Evolutionary conservation across 30 jellyfish, hydroid and myxozoan genomes (phyloP).

Genomic region (Chrysaora quinquecirrha): DNA sequence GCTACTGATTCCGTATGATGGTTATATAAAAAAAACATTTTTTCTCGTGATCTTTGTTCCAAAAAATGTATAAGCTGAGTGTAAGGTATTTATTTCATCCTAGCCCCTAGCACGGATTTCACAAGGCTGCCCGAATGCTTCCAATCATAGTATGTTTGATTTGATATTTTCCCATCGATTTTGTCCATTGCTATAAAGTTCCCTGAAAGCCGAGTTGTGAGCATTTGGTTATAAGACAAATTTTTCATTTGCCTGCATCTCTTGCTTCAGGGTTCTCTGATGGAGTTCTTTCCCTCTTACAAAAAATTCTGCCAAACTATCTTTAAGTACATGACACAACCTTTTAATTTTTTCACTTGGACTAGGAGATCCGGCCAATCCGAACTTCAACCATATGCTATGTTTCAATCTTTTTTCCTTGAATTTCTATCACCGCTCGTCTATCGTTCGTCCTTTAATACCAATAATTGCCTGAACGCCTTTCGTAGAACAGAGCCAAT

Average conservation of each 20-base stretch:
- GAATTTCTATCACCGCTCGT: not conserved
- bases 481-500: too few species aligned
- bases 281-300: not conserved
- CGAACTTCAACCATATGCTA: not conserved
- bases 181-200: not conserved
- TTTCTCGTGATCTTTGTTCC: conserved; percentile 2
- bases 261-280: not conserved
- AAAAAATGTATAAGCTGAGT: not conserved
- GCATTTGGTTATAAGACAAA: too few species aligned
- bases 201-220: not conserved
- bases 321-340: not conserved
- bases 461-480: too few species aligned
- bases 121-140: not conserved
- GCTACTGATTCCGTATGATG: conserved; percentile 4
- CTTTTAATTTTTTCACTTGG: not conserved
- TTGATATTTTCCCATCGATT: too few species aligned
- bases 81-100: not conserved
- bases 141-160: too few species aligned
- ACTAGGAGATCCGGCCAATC: conserved; percentile 1
- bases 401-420: not conserved
- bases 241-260: too few species aligned
- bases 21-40: not conserved
- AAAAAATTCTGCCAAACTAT: not conserved
- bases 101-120: not conserved
- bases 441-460: not conserved